A percentile compares a stretch with the other conserved stretches of the same genome.
phyloP scores from a whole-genome alignment of 1,140 invertebrate species.

The Sarcophaga peregrina region DNA sequence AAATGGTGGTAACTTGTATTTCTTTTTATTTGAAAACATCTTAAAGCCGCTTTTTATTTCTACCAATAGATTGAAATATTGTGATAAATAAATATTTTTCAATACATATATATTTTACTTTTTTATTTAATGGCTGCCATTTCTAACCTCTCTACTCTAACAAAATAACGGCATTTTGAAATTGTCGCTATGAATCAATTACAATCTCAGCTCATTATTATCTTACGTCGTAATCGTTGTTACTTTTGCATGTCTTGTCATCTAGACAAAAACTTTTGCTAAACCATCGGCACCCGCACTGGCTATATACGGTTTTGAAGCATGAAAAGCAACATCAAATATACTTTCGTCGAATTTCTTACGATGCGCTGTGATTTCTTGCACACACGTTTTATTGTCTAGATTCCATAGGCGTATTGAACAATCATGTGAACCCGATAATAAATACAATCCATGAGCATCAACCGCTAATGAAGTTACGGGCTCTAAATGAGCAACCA shows the following conservation, averaged over 20 bases:
- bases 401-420: conserved; percentile 99
- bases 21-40: background rate
- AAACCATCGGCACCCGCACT: conserved; percentile 98
- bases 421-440: conserved; percentile 98
- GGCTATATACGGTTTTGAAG: conserved; percentile 96
- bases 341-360: conserved; percentile 99
- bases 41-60: background rate
- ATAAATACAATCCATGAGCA: conserved; percentile 96
- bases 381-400: conserved; percentile 95
- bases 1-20: too few relatives aligned
- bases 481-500: conserved; percentile 98
- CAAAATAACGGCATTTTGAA: conserved; percentile 19
- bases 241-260: conserved; percentile 13
- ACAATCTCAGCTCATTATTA: conserved; percentile 31
- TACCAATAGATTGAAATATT: background rate
- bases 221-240: conserved; percentile 41
- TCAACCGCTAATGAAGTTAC: conserved; percentile 98
- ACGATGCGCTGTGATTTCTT: conserved; percentile 99
- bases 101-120: background rate
- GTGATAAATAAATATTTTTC: conserved; percentile 1
- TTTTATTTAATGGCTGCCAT: conserved; percentile 6
- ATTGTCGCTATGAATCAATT: conserved; percentile 14
- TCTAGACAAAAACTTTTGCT: conserved; percentile 94
- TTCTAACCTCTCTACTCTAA: conserved; percentile 24
- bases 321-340: conserved; percentile 99